Evolutionary conservation across 2,113 vertebrate species (phyloP), one percentile per base, ranked within the genome.

Genomic region (Myotis lucifugus): DNA sequence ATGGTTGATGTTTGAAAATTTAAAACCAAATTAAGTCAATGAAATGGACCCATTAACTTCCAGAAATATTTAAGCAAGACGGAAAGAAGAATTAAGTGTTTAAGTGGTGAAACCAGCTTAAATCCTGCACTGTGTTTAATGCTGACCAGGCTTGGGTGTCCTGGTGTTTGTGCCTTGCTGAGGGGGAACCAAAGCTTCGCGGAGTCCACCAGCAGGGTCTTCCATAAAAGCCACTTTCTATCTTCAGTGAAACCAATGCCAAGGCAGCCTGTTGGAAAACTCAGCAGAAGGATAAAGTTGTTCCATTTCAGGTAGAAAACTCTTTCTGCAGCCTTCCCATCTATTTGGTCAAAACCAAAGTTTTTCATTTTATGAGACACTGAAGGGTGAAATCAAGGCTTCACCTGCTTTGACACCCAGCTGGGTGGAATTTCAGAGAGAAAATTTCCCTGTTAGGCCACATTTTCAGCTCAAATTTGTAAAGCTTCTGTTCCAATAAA

Each of bases 341-440:
- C 59, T 29, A 48, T 89, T 91, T 87, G 72, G 17, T 81, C 83
- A 76, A 92, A 96, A 95, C 13, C 17, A 69, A 94, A 52, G 59
- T 37, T 67, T 88, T 90, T 54, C 82, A 48, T 83, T 37, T 85
- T 86, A 48, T 25, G 37, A 97, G 70, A 96, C 64, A 83, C 42
- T 92, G 95, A 94, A 88, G 93, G 95, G 74, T 95, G 89, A 94
- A 96, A 96, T 96, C 64, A 87, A 93, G 56, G 48, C 23, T 86
- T 59, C 88, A 1, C 73, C 70, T 13, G 14, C 54, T 73, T 56
- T 50, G 23, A 83, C 13, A 86, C 29, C 37, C 82, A 92, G 83
- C 78, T 52, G 91, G 4, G 67, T 72, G 27, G 34, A 87, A 84
- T 79, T 82, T 78, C 32, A 69, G 25, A 61, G 32, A 42, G 48